Conservation (phyloP, 2,888 invertebrate genomes). For the Girardia tigrina region DNA sequence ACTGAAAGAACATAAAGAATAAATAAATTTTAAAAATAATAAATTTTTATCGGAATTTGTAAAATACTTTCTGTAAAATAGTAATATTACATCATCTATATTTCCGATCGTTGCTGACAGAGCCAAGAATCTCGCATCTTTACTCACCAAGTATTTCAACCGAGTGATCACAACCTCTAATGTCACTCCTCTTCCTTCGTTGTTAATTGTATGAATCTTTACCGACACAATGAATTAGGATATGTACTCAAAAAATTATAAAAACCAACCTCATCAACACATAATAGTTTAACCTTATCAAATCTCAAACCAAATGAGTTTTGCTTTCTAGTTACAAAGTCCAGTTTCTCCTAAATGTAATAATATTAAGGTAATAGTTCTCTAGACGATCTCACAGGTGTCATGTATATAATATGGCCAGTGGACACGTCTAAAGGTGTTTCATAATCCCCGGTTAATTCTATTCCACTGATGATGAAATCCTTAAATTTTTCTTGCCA, state of each 20-base stretch:
- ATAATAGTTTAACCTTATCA: background rate
- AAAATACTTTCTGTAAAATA: too few relatives aligned
- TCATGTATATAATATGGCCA: background rate
- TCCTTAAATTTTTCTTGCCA: background rate
- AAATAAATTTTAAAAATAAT: too few relatives aligned
- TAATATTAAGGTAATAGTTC: background rate
- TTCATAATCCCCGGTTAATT: background rate
- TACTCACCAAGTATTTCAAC: background rate
- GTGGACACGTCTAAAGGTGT: background rate
- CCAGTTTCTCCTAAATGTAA: background rate
- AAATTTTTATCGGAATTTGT: too few relatives aligned
- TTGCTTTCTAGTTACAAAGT: background rate
- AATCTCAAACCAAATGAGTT: background rate
- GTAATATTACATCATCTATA: constrained; percentile 58
- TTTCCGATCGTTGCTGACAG: constrained; percentile 68
- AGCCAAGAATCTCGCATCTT: constrained; percentile 58
- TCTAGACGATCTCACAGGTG: background rate
- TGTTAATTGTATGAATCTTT: background rate
- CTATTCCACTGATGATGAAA: background rate
- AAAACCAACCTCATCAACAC: background rate
- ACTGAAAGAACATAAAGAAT: too few relatives aligned
- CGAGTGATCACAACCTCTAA: background rate
- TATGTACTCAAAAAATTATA: too few relatives aligned
- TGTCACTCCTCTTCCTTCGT: background rate
- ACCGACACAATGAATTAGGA: background rate